Evolutionary conservation across 2,797 vertebrate species (phyloP).

Genomic region (Sebastes trivittatus): DNA sequence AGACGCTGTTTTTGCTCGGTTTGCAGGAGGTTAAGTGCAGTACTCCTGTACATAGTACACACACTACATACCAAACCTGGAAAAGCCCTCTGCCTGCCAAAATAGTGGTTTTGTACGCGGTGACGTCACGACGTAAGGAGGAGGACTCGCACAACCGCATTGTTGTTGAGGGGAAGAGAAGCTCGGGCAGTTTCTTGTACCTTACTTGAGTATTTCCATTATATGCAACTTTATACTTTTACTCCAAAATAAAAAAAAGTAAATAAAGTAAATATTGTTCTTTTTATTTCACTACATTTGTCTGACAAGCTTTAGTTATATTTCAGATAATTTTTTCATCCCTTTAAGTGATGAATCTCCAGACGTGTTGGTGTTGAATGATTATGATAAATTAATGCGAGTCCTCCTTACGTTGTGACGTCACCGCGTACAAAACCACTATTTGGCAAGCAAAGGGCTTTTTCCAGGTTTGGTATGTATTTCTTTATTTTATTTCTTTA

Average conservation of each 20-base stretch:
- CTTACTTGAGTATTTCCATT: too few species aligned
- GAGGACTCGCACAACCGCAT: slow-evolving; percentile 78
- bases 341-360: background rate
- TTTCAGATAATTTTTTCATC: background rate
- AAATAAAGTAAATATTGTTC: too few species aligned
- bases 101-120: slow-evolving; percentile 23
- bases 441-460: background rate
- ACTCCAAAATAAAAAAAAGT: too few species aligned
- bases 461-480: background rate
- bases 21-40: background rate
- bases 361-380: background rate
- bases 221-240: too few species aligned
- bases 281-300: background rate
- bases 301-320: too few species aligned
- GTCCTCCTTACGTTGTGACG: slow-evolving; percentile 31
- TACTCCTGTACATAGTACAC: background rate
- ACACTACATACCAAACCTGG: background rate
- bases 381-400: background rate
- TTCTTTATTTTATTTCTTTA: too few species aligned
- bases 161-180: slow-evolving; percentile 85
- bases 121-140: slow-evolving; percentile 65
- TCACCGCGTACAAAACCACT: slow-evolving; percentile 47
- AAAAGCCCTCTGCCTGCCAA: background rate
- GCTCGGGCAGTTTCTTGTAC: slow-evolving; percentile 52
- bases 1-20: too few species aligned